Evolutionary conservation across 1,140 invertebrate species (phyloP), one percentile per base, ranked within the genome.

Genomic region (Drusus annulatus): DNA sequence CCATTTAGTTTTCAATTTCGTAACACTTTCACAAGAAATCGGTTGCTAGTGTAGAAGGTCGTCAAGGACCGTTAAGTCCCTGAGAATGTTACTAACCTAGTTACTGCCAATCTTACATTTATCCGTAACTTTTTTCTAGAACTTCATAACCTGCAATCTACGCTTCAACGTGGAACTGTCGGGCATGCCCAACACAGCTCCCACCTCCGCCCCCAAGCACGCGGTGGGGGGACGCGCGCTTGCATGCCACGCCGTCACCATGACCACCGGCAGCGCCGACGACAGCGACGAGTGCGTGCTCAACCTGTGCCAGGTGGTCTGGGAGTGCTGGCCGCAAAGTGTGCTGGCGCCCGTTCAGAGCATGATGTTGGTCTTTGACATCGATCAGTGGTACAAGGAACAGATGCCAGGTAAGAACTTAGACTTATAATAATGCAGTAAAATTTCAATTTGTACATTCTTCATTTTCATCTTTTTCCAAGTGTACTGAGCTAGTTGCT

Each of bases 351-450:
- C 86, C 0, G 79, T 85, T 0, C 86, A 88, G 58, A 87, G 88
- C 68, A 86, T 87, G 58, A 89, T 93, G 81, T 88, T 94, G 17
- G 80, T 98, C 7, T 98, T 98, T 86, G 97, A 98, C 87, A 90
- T 98, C 56, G 98, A 98, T 87, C 95, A 98, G 84, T 98, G 97
- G 97, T 98, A 98, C 85, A 97, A 97, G 85, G 95, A 96, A 76
- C 96, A 98, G 85, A 97, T 98, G 95, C 96, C 96, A 19, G 88
- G 89, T 84, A 88, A 88, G 84, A 19, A 10, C 5, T 28, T 2
- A 2, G 25, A 2, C 5, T 28, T 28, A 2, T 28, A 5, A 2
- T 28, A 2, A 5, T 28, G 5, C 5, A 5, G 25, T 28, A 28
- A 28, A 28, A 28, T 28, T 28, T 28, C 25, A 5, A n/a, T 28